phyloP scores from a whole-genome alignment of 2,888 invertebrate species.

The Abrostola tripartita region DNA sequence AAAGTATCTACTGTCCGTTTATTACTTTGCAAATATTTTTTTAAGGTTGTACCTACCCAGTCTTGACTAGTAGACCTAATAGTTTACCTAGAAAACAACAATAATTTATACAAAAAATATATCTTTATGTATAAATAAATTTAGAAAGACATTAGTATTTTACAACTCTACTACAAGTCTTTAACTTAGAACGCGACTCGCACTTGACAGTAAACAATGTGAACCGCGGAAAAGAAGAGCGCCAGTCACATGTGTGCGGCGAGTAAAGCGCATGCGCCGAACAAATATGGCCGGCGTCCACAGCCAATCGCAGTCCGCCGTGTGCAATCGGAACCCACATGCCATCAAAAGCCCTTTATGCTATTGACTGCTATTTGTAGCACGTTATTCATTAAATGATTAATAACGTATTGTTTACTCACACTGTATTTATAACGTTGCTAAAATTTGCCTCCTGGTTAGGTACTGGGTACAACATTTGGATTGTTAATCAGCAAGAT shows the following conservation, averaged over 20 bases:
- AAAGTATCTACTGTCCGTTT: too few relatives aligned
- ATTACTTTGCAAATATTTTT: too few relatives aligned
- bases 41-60: too few relatives aligned
- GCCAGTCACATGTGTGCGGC: conserved; percentile 75
- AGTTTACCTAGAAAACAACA: too few relatives aligned
- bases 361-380: conserved; percentile 80
- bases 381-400: conserved; percentile 68
- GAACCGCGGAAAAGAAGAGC: conserved; percentile 58
- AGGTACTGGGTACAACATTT: conserved; percentile 11
- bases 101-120: neutral
- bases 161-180: conserved; percentile 16
- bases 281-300: conserved; percentile 82
- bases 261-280: conserved; percentile 80
- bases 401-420: conserved; percentile 47
- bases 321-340: conserved; percentile 70
- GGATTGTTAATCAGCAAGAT: conserved; percentile 19
- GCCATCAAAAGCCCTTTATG: conserved; percentile 73
- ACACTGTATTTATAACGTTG: conserved; percentile 21
- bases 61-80: too few relatives aligned
- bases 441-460: conserved; percentile 14
- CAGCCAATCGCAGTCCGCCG: conserved; percentile 75
- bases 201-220: conserved; percentile 47
- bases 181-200: conserved; percentile 30
- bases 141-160: neutral
- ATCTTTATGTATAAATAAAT: neutral